Base-by-base conservation (phyloP, 1,140 invertebrate species). In the Lordiphosa mommai region DNA sequence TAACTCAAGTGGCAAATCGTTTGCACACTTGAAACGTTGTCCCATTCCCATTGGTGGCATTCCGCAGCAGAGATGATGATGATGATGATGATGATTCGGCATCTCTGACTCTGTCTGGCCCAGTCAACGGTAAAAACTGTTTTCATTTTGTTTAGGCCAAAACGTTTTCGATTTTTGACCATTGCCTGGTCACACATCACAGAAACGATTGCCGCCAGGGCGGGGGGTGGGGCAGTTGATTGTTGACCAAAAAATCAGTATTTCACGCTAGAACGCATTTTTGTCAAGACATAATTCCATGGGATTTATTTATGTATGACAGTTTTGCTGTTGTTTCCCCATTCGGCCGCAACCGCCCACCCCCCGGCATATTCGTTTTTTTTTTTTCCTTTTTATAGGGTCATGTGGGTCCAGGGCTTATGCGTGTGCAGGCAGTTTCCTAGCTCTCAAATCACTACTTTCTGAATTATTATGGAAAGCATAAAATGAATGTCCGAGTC, bases 1-100 rank as follows among this genome's bases (percentile, higher is more conserved):
- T 57, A 80, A 87, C 67, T 87, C 71, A 87, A 85, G 85, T 87
- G 85, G 79, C 73, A 87, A 85, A 87, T 87, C 85, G 85, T 79
- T 87, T 87, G 77, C 77, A 76, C 85, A 87, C 73, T 87, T 80
- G 53, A 74, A 86, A 74, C 71, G 76, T 61, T 72, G 67, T 60
- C 59, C 49, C 23, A 27, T 27, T 27, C 23, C 67, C 74, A 76
- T 86, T 86, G 69, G 63, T 72, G 55, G 76, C 69, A 84, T 65
- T 82, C 46, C 58, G 55, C 53, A 53, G 52, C 53, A 53, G 63
- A 57, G 61, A 65, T 30, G 38, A 44, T 49, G 27, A 12, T 57
- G 59, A 36, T 46, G 40, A 49, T 44, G 57, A 59, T 58, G 58
- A 66, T 40, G 64, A 23, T 41, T 32, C 46, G 49, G 48, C 38